Base-by-base conservation (phyloP, 2,888 invertebrate species). In the Tethea ocularis region DNA sequence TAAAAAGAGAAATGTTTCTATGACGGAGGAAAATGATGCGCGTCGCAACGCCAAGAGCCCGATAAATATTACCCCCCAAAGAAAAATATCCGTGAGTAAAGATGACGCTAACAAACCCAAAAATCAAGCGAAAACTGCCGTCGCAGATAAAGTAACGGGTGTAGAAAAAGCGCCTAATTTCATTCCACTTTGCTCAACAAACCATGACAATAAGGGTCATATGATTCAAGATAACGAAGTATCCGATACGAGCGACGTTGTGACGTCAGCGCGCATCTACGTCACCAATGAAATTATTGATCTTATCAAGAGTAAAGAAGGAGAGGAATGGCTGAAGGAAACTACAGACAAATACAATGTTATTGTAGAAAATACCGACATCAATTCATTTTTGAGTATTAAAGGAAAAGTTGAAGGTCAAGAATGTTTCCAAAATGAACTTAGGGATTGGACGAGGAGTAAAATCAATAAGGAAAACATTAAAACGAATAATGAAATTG, bases 201-300 rank as follows among this genome's bases (percentile, higher is more conserved):
- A 91, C 68, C 88, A 76, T 61, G 88, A 92, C 74, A 84, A 87
- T 33, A 80, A 75, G 52, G 91, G 91, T 2, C 88, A 89, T 56
- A 83, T 93, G 20, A 91, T 93, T 56, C 92, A 93, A 72, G 91
- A 92, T 59, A 92, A 87, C 67, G 90, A 92, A 72, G 91, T 93
- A 3, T 91, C 92, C 0, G 91, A 92, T 54, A 89, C 92, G 0
- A 92, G 88, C 57, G 87, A 89, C 55, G 82, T 80, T 1, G 73
- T 90, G 22, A 86, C 88, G 5, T 82, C 88, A 1, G 93, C 94
- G 0, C 89, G 94, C 61, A 93, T 95, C 54, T 91, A 93, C 64
- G 78, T 94, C 69, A 89, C 92, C 0, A 83, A 84, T 24, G 91
- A 93, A 26, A 85, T 94, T 53, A 86, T 85, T 56, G 88, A 90